Base-by-base conservation (phyloP, 2,113 vertebrate species). In the Mus musculus region DNA sequence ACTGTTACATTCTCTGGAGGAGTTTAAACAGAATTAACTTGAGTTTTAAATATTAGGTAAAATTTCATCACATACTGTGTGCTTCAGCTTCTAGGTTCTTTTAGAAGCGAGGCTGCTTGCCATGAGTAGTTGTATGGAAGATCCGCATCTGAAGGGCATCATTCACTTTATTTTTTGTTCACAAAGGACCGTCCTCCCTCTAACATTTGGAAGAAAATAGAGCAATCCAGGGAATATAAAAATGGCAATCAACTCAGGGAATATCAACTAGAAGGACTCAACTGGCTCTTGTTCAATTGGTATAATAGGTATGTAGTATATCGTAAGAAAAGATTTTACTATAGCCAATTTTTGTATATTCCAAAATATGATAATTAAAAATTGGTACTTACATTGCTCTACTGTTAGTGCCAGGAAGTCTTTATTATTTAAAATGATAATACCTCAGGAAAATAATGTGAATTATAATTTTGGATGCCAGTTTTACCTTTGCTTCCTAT, bases 241-340 rank as follows among this genome's bases (percentile, higher is more conserved):
- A 99, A 99, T 95, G 98, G 99, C 96, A 99, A 99, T 98, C 99
- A 99, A 98, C 99, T 99, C 99, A 99, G 99, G 99, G 99, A 99
- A 97, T 99, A 99, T 98, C 99, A 99, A 98, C 98, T 99, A 81
- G 99, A 99, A 98, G 99, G 99, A 98, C 99, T 99, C 97, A 99
- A 99, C 98, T 99, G 99, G 99, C 99, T 99, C 67, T 99, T 99
- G 0, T 99, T 99, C 98, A 99, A 99, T 98, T 99, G 99, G 99
- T 99, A 99, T 98, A 99, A 99, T 98, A 99, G 99, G 99, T 99
- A 98, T 97, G 98, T 91, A 72, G 84, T 78, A 6, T 12, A 0
- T 77, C 3, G 69, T n/a, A 24, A 82, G 2, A 72, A 91, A 91
- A 59, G 52, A 1, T 28, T 36, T 75, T 81, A 46, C 0, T n/a